Evolutionary conservation across 2,797 vertebrate species (phyloP), one percentile per base, ranked within the genome.

Genomic region (Falco biarmicus): DNA sequence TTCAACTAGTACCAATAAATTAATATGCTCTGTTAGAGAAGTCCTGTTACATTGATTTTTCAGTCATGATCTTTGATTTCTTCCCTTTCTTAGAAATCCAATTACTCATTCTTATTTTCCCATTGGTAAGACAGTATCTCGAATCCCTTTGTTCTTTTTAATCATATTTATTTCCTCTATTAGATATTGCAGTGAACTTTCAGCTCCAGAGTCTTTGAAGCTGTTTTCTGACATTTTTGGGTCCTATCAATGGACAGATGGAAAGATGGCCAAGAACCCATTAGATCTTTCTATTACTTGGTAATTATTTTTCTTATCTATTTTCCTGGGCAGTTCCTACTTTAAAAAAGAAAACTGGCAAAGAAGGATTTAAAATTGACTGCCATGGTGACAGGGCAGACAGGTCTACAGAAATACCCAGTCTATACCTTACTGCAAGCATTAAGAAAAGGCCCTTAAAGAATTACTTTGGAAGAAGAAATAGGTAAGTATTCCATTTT

Each of bases 231-330:
- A 95, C 87, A 91, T 95, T 94, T 96, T 76, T 0, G 0, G 16
- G 29, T 15, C 56, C 34, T 79, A 48, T 48, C 32, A 47, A 61
- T 2, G 86, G 65, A 64, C 15, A 89, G 83, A 94, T 81, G 22
- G 70, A 94, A 77, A 91, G 91, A 95, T 91, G 87, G 73, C 63
- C 85, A 91, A 89, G 6, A 77, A 89, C n/a, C 13, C 88, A 79
- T 88, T 76, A 76, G 69, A 95, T 95, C 69, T 95, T 91, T 75
- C 63, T 83, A 66, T 82, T 82, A 82, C 22, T 56, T 5, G 0
- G 43, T 82, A 96, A 95, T 93, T 97, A 84, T 91, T 95, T 94
- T 91, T 94, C 84, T 95, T 81, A 94, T 87, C 77, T 73, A 8
- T 86, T 78, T 95, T 84, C 43, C 47, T 76, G 39, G 10, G 11